phyloP scores from a whole-genome alignment of 2,113 vertebrate species.

The Sceloporus undulatus region DNA sequence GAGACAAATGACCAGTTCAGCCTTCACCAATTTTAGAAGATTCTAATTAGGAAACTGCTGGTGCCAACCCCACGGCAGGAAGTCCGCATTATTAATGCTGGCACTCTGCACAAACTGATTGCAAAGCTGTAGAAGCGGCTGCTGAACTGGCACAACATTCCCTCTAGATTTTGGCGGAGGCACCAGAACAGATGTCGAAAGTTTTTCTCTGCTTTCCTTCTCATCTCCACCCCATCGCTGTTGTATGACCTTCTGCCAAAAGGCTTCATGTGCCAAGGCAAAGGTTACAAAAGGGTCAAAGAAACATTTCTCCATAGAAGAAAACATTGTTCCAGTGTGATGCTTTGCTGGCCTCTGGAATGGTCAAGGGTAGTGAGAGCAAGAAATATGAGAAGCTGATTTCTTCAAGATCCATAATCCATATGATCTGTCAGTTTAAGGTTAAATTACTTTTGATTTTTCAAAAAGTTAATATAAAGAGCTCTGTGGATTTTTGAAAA shows the following conservation, averaged over 20 bases:
- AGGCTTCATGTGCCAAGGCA: constrained; percentile 69
- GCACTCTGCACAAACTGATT: constrained; percentile 63
- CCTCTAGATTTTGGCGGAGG: constrained; percentile 68
- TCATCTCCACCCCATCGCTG: background rate
- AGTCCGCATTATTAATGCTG: constrained; percentile 74
- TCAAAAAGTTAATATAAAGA: too few relatives aligned
- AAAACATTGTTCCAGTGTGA: constrained; percentile 19
- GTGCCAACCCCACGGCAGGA: constrained; percentile 67
- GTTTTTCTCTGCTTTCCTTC: constrained; percentile 30
- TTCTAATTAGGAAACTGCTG: constrained; percentile 77
- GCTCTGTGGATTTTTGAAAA: too few relatives aligned
- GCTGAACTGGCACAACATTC: constrained; percentile 68
- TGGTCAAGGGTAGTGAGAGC: constrained; percentile 30
- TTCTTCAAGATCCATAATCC: background rate
- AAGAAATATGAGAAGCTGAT: background rate
- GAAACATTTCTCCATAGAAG: constrained; percentile 55
- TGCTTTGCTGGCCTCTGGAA: background rate
- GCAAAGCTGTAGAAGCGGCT: constrained; percentile 62
- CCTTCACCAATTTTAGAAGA: constrained; percentile 55
- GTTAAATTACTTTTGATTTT: background rate
- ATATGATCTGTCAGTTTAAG: background rate
- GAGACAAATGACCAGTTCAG: constrained; percentile 56
- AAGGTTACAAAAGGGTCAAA: constrained; percentile 72
- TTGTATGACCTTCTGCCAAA: constrained; percentile 71
- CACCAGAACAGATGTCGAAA: constrained; percentile 77